A percentile compares a stretch with the other conserved stretches of the same genome.
phyloP scores from a whole-genome alignment of 2,888 invertebrate genomes.

The Lochmaea capreae region DNA sequence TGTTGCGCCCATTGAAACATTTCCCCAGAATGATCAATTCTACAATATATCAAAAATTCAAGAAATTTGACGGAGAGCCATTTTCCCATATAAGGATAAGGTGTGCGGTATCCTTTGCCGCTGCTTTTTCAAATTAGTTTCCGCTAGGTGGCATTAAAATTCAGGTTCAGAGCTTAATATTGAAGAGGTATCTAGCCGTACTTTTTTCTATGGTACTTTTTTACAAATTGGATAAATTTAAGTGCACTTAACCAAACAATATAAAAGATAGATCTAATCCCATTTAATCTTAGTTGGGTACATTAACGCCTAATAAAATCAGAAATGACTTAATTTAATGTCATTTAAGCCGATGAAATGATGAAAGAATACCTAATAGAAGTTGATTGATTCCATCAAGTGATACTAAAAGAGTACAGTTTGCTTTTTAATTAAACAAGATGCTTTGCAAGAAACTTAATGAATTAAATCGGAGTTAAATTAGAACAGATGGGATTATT shows the following conservation, averaged over 20 bases:
- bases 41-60: no score
- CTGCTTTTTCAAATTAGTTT: no score
- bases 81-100: no score
- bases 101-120: no score
- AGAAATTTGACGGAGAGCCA: no score
- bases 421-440: slow-evolving; percentile 2
- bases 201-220: no score
- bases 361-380: slow-evolving; percentile 8
- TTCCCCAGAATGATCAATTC: no score
- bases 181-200: no score
- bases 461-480: background rate
- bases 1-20: no score
- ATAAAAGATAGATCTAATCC: background rate
- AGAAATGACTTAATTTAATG: background rate
- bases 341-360: background rate
- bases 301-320: background rate
- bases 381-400: slow-evolving; percentile 3
- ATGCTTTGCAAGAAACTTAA: background rate
- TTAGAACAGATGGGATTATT: background rate
- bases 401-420: slow-evolving; percentile 3
- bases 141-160: no score
- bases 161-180: no score
- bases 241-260: background rate
- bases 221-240: no score
- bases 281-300: background rate